Evolutionary conservation across 2,888 invertebrate genomes (phyloP), one percentile per base, ranked within the genome.

Genomic region (Oligia fasciuncula): DNA sequence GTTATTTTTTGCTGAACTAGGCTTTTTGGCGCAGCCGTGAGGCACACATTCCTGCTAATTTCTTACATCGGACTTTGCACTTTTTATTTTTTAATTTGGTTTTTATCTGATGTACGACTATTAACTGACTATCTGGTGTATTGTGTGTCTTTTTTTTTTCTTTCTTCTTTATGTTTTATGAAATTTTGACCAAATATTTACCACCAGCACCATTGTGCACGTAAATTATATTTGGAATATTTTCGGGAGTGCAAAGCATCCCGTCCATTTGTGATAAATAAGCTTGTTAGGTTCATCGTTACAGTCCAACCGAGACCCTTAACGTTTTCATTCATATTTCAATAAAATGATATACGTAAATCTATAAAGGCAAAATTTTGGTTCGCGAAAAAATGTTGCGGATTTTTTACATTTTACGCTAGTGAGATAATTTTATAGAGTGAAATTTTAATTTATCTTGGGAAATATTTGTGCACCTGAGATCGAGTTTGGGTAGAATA

Each of bases 261-360:
- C 54, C 80, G 69, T 73, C 84, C 63, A 84, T 77, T 84, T 77
- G 54, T 84, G 77, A 84, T 80, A 87, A 87, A 84, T 85, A 80
- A 77, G 80, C 76, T 84, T 85, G 84, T 84, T 85, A 87, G 80
- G 73, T 73, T 60, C 74, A 75, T 73, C 69, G 80, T 80, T 72
- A 84, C 70, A 73, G 17, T 83, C 69, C 69, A 65, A 54, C 68
- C 65, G 62, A 84, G 72, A 67, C 80, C 80, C 74, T 84, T 75
- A 78, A 82, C 83, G 66, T 86, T 84, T 86, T 66, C 76, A 80
- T 77, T 76, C 49, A 83, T 76, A 75, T 85, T 86, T 70, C 66
- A 78, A 73, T 70, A 69, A 72, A 81, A 43, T 62, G 51, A 54
- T 71, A 68, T 29, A 60, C 66, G 66, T 83, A 40, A 78, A 72